Base-by-base conservation (phyloP, 2,797 vertebrate species). In the Pseudomugil tenellus region DNA sequence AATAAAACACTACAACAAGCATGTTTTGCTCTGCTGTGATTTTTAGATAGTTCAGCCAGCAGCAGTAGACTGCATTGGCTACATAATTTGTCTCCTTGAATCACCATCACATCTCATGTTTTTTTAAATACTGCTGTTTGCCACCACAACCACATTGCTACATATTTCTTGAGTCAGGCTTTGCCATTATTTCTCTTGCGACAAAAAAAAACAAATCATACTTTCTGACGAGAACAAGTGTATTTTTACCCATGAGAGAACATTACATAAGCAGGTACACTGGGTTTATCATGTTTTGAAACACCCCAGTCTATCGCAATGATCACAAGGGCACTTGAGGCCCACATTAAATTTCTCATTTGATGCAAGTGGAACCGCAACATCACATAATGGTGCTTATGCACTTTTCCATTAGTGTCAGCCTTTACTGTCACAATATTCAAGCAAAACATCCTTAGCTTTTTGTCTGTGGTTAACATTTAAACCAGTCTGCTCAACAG, bases 311-410 rank as follows among this genome's bases (percentile, higher is more conserved):
- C 68, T 74, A 83, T 79, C 74, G 79, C 37, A 81, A 68, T 80
- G 78, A 81, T 76, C 56, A 79, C 51, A 67, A 86, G 81, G 81
- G 82, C 78, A 81, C 89, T 89, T 60, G 32, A 76, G 63, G 74
- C 76, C 78, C 64, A 78, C 73, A 78, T 86, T 76, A 76, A 73
- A 79, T 77, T 34, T 78, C 83, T 79, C 58, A 81, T 77, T 77
- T 81, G 67, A 61, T 71, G 63, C 72, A 9, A 43, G 72, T 49
- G 74, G 58, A 63, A 58, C 32, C 66, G 62, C 74, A 75, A 84
- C 79, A 80, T 63, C 67, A 72, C 59, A 81, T 78, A 84, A 84
- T 84, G 68, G 51, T 79, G 67, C 85, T 89, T 73, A 73, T 87
- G 62, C 58, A 58, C 64, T 77, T 51, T 77, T 68, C 49, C 70